Evolutionary conservation across 2,888 invertebrate genomes (phyloP).

Genomic region (Salpingus planirostris): DNA sequence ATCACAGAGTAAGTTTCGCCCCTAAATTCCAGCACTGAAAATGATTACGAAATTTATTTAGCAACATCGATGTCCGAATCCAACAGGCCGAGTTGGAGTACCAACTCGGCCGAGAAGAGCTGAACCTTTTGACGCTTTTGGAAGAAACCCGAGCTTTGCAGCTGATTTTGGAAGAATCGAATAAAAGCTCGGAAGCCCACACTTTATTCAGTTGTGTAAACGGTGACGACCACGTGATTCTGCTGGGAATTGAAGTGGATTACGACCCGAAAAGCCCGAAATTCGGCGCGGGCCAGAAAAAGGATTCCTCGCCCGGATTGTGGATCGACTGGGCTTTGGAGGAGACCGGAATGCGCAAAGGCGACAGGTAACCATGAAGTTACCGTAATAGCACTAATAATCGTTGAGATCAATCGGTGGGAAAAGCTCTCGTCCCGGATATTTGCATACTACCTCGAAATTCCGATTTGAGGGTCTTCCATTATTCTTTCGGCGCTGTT

Average conservation of each 20-base stretch:
- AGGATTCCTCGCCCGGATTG: constrained; percentile 56
- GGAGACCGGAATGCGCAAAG: constrained; percentile 62
- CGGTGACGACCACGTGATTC: constrained; percentile 26
- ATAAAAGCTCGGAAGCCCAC: constrained; percentile 24
- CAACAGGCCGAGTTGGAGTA: constrained; percentile 87
- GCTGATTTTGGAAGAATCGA: constrained; percentile 64
- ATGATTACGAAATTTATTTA: constrained; percentile 43
- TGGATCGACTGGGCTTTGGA: constrained; percentile 78
- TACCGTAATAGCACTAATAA: too few species aligned
- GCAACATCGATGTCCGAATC: constrained; percentile 82
- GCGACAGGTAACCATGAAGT: constrained; percentile 57
- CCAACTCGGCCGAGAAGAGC: constrained; percentile 78
- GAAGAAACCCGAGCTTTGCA: constrained; percentile 76
- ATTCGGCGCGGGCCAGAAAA: constrained; percentile 58
- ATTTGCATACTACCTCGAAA: too few species aligned
- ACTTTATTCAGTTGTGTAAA: constrained; percentile 14
- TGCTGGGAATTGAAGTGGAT: constrained; percentile 62
- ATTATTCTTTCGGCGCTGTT: too few species aligned
- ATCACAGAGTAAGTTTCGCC: constrained; percentile 71
- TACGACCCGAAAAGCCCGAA: constrained; percentile 63
- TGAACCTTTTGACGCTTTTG: constrained; percentile 72
- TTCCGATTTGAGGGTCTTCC: too few species aligned
- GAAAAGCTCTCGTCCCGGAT: too few species aligned
- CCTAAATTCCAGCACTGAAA: too few species aligned
- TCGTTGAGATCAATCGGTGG: too few species aligned